Percentiles rank a stretch among this genome's conserved stretches.
Conservation (phyloP, 2,888 invertebrate species). For the Bugulina stolonifera region DNA sequence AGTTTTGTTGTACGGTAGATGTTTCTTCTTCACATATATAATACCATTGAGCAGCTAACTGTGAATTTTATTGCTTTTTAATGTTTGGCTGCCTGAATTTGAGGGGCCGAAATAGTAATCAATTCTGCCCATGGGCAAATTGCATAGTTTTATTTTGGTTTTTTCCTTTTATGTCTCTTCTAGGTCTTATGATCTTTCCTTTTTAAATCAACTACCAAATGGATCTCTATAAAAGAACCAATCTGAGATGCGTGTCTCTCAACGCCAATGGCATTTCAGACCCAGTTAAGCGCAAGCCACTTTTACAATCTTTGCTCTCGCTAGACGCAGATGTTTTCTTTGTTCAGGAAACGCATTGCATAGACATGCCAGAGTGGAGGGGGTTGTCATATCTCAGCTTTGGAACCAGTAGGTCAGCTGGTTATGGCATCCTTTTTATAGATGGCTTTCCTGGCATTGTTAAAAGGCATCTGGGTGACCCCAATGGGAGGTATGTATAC, state of each 20-base stretch:
- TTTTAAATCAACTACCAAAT: too few species aligned
- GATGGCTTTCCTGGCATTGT: neutral
- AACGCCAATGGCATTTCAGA: conserved; percentile 6
- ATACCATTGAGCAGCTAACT: too few species aligned
- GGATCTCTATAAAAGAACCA: too few species aligned
- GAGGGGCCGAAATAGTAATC: too few species aligned
- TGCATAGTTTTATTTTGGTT: too few species aligned
- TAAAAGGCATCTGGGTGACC: neutral
- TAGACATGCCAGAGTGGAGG: neutral
- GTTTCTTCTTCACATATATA: too few species aligned
- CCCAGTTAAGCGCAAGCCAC: neutral
- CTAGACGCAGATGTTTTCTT: neutral
- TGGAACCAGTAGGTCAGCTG: neutral
- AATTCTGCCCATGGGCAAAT: too few species aligned
- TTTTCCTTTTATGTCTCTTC: too few species aligned
- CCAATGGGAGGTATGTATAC: neutral
- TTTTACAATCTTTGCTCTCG: neutral
- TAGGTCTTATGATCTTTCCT: too few species aligned
- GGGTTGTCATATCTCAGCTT: neutral
- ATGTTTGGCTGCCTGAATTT: too few species aligned
- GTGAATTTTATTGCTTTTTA: too few species aligned
- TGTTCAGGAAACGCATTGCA: neutral
- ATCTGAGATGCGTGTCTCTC: neutral
- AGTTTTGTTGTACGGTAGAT: too few species aligned
- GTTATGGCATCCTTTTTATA: neutral